Base-by-base conservation (phyloP, 2,113 vertebrate species). In the Motacilla tschutschensis region DNA sequence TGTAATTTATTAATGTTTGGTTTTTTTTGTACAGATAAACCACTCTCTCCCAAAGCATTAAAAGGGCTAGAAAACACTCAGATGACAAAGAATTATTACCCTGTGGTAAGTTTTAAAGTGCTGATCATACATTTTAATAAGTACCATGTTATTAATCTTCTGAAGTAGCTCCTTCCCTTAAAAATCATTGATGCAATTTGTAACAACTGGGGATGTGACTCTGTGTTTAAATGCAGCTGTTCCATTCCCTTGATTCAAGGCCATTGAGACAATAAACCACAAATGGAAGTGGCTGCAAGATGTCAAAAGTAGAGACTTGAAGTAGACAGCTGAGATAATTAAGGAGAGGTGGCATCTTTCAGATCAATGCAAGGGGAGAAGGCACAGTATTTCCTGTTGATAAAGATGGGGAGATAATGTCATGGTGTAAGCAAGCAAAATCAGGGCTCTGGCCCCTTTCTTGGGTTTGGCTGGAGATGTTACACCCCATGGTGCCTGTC, bases 1-100 rank as follows among this genome's bases (percentile, higher is more conserved):
- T 86, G 72, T 80, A 31, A 60, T 89, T 91, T 88, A 75, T 73
- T 91, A 17, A 63, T 89, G 6, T 33, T 33, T 33, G 31, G 3
- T 53, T 91, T 93, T 43, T 89, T 94, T 90, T 90, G 19, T 83
- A 51, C 95, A 99, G 99, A 99, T 88, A 99, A 99, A 93, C 97
- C 99, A 21, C 93, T 98, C 59, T 99, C 99, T 81, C 98, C 99
- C 24, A 99, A 99, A 96, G 97, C 97, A 79, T 89, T 98, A 83
- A 98, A 98, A 97, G 98, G 97, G 73, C 96, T 97, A 35, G 98
- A 98, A 83, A 93, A 95, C 83, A 96, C 96, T 91, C 98, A 98
- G 81, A 96, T 99, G 94, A 99, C 98, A 48, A 99, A 99, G 97
- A 99, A 99, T 96, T 99, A 99, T 96, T 99, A 98, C 95, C 97